A percentile compares a stretch with the other conserved stretches of the same genome.
Evolutionary conservation across 1,140 invertebrate genomes (phyloP).

Genomic region (Globodera rostochiensis): DNA sequence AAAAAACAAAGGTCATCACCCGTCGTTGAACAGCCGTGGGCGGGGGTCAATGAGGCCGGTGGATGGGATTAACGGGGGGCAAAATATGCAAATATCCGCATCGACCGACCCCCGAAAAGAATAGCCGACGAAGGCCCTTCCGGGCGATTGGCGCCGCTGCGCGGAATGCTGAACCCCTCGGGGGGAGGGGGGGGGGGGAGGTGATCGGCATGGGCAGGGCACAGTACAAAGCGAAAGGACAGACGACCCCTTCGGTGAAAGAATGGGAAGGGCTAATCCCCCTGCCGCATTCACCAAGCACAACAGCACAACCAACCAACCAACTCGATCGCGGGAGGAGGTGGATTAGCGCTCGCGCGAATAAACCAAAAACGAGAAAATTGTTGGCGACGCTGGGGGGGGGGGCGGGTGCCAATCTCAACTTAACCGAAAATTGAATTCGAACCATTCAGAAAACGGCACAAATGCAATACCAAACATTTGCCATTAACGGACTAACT

Average conservation of each 20-base stretch:
- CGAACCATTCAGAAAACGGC: too few relatives aligned
- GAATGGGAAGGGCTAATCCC: conserved; percentile 3
- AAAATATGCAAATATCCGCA: conserved; percentile 1
- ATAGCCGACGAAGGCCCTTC: neutral
- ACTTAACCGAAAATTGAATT: neutral
- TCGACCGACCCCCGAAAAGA: neutral
- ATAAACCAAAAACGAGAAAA: conserved; percentile 5
- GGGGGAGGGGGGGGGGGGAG: too few relatives aligned
- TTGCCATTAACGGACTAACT: too few relatives aligned
- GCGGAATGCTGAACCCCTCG: neutral
- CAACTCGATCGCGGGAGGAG: too few relatives aligned
- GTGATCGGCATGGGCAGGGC: conserved; percentile 3
- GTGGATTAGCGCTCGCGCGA: conserved; percentile 9
- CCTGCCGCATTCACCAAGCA: neutral
- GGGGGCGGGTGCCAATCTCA: neutral
- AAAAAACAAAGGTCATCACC: neutral
- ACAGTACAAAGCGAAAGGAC: conserved; percentile 6
- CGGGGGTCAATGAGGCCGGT: conserved; percentile 2
- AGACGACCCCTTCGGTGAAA: neutral
- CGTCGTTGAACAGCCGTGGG: neutral
- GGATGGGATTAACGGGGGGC: conserved; percentile 7
- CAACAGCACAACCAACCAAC: neutral
- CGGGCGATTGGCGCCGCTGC: conserved; percentile 13
- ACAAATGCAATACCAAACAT: too few relatives aligned
- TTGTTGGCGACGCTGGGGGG: neutral